These are phyloP conservation scores for Cydia splendana DNA, from an alignment of 1,140 invertebrate genomes.

Conservation along the genomic window DNA sequence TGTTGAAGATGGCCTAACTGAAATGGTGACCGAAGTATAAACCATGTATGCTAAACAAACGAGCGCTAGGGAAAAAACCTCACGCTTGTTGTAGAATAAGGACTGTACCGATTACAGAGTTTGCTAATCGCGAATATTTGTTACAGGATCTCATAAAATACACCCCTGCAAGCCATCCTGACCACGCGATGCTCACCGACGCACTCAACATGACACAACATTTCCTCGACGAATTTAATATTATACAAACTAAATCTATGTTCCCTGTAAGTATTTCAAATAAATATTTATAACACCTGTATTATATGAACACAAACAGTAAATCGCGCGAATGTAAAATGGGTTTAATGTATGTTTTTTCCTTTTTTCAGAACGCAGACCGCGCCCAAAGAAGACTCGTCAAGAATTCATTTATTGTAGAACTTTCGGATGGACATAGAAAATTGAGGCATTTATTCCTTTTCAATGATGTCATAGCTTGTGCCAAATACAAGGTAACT, in stretches of 20 bases:
- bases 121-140: not conserved
- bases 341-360: constrained; percentile 17
- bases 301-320: not conserved
- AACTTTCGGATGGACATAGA: constrained; percentile 91
- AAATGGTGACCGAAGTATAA: no score
- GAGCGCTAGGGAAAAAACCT: no score
- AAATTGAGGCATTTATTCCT: constrained; percentile 96
- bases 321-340: constrained; percentile 1
- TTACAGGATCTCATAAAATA: constrained; percentile 93
- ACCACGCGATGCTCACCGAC: constrained; percentile 90
- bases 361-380: constrained; percentile 84
- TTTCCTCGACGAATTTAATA: constrained; percentile 95
- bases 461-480: constrained; percentile 96
- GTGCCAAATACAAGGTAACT: constrained; percentile 94
- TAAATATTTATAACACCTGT: not conserved
- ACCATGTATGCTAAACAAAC: no score
- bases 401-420: constrained; percentile 97
- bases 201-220: constrained; percentile 93
- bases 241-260: constrained; percentile 91
- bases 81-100: no score
- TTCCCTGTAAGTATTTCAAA: constrained; percentile 84
- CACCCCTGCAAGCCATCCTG: constrained; percentile 91
- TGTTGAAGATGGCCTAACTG: no score
- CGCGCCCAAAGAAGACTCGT: constrained; percentile 91
- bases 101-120: no score